These are phyloP conservation scores for Umimayanthus kanabou DNA, from an alignment of 92 coral and sea anemone species.

Conservation along the genomic window DNA sequence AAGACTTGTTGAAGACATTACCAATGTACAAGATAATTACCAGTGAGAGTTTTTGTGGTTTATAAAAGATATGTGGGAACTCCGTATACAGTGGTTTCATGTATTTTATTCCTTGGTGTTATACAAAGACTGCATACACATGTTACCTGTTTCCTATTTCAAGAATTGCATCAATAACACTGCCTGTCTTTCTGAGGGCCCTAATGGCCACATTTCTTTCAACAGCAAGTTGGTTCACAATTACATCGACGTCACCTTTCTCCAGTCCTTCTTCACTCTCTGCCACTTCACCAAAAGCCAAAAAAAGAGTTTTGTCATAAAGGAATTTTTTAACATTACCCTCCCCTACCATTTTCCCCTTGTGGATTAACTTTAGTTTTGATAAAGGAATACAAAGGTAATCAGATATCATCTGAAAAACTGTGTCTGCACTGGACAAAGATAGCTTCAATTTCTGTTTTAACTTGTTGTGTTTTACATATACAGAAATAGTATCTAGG, in stretches of 20 bases:
- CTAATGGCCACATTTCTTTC: constrained; percentile 86
- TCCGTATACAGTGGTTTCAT: not conserved
- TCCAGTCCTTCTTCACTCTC: constrained; percentile 90
- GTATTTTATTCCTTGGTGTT: not conserved
- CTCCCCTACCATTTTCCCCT: constrained; percentile 73
- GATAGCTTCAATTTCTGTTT: constrained; percentile 64
- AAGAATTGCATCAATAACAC: constrained; percentile 88
- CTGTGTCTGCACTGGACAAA: constrained; percentile 30
- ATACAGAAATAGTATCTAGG: constrained; percentile 39
- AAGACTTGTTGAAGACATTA: no score
- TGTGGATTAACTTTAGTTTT: constrained; percentile 83
- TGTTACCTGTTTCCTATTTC: constrained; percentile 77
- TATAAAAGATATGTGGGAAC: no score
- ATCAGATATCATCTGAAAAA: constrained; percentile 62
- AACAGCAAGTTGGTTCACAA: constrained; percentile 79
- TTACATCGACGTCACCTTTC: constrained; percentile 72
- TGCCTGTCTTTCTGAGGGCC: constrained; percentile 74
- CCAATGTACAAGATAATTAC: no score
- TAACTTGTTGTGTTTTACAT: constrained; percentile 74
- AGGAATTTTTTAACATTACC: constrained; percentile 57
- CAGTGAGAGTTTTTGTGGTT: no score
- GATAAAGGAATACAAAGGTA: constrained; percentile 66
- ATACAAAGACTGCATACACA: not conserved
- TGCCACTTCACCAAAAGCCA: constrained; percentile 90
- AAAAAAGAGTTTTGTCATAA: constrained; percentile 64